Conservation (phyloP, 2,797 vertebrate genomes). For the Sparidentex hasta region DNA sequence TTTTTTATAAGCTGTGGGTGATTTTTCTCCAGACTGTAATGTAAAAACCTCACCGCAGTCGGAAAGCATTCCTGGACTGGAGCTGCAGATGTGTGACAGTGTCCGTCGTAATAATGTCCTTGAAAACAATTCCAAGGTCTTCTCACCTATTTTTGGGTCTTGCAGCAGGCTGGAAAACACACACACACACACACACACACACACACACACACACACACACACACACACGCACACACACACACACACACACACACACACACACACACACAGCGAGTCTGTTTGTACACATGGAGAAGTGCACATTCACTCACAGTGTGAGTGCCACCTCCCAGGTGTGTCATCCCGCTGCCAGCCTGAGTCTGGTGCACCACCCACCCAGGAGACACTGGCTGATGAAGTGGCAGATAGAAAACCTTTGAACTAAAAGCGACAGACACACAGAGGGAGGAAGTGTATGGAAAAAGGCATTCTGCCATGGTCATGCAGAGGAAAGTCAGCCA, state of each 20-base stretch:
- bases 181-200: slow-evolving; percentile 3
- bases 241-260: background rate
- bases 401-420: slow-evolving; percentile 72
- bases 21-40: background rate
- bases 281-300: slow-evolving; percentile 40
- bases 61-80: background rate
- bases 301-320: slow-evolving; percentile 41
- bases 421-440: slow-evolving; percentile 23
- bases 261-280: slow-evolving; percentile 21
- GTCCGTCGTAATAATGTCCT: slow-evolving; percentile 24
- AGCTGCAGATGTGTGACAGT: slow-evolving; percentile 25
- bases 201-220: slow-evolving; percentile 1
- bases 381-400: slow-evolving; percentile 70
- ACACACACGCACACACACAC: slow-evolving; percentile 2
- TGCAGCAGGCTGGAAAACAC: slow-evolving; percentile 11
- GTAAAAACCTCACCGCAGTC: background rate
- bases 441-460: slow-evolving; percentile 4
- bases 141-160: slow-evolving; percentile 47
- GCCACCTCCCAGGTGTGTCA: slow-evolving; percentile 57
- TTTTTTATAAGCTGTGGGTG: background rate
- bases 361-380: slow-evolving; percentile 48
- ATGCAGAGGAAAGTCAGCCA: slow-evolving; percentile 61
- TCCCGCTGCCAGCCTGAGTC: slow-evolving; percentile 48
- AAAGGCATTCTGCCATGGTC: slow-evolving; percentile 56
- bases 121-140: slow-evolving; percentile 52